Evolutionary conservation across 1,140 invertebrate genomes (phyloP).

Genomic region (Scaptomyza montana): DNA sequence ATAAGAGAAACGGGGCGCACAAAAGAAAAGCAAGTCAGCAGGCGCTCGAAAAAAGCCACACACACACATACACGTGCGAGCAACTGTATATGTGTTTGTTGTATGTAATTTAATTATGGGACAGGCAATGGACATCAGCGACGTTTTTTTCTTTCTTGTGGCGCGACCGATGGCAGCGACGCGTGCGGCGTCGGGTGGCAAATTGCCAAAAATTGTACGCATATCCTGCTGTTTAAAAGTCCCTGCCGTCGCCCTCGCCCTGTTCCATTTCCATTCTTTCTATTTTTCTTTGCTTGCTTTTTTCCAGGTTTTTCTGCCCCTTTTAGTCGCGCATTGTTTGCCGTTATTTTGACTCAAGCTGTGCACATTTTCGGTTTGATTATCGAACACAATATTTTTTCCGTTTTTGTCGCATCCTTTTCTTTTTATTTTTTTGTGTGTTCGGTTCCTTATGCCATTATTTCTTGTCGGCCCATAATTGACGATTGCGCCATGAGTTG

Average conservation of each 20-base stretch:
- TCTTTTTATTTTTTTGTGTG: conserved; percentile 5
- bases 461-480: conserved; percentile 76
- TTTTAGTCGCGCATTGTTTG: conserved; percentile 59
- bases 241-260: conserved; percentile 22
- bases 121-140: conserved; percentile 38
- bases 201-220: conserved; percentile 80
- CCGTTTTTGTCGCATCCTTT: conserved; percentile 58
- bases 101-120: conserved; percentile 81
- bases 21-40: conserved; percentile 76
- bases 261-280: background rate
- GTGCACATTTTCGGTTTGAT: conserved; percentile 82
- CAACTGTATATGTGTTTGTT: conserved; percentile 38
- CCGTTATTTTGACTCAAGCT: conserved; percentile 76
- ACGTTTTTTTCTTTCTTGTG: background rate
- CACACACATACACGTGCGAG: conserved; percentile 43
- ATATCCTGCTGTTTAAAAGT: conserved; percentile 81
- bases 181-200: conserved; percentile 77
- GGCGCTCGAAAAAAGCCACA: conserved; percentile 30
- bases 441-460: conserved; percentile 26
- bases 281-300: conserved; percentile 20
- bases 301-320: conserved; percentile 61
- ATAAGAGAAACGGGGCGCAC: conserved; percentile 34
- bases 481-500: conserved; percentile 79
- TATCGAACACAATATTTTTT: conserved; percentile 82
- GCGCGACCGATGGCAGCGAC: conserved; percentile 17